These are phyloP conservation scores for Cantharis rustica DNA, from an alignment of 2,888 invertebrate genomes.

Conservation along the genomic window DNA sequence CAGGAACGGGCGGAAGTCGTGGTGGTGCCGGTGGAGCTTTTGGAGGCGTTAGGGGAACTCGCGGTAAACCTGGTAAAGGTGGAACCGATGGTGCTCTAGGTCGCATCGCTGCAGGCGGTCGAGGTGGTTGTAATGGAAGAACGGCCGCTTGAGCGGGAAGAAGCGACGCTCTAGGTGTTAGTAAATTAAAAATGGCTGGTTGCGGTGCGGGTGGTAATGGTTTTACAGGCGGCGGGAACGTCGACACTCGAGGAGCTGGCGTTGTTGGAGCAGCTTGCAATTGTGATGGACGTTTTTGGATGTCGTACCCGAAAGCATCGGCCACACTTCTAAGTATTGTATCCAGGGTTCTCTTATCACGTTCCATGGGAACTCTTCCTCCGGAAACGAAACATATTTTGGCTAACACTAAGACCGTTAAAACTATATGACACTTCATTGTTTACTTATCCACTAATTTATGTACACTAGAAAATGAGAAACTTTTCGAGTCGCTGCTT, in stretches of 20 bases:
- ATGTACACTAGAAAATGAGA: not conserved
- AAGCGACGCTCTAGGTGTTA: not conserved
- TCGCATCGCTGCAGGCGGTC: not conserved
- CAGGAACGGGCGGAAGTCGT: conserved; percentile 25
- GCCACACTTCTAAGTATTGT: conserved; percentile 50
- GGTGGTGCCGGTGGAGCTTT: conserved; percentile 26
- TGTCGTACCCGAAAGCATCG: conserved; percentile 54
- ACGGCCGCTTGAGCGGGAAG: not conserved
- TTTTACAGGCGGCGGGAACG: conserved; percentile 46
- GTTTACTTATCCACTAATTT: conserved; percentile 9
- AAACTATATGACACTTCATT: not conserved
- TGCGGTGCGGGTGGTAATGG: conserved; percentile 38
- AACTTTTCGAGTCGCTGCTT: conserved; percentile 33
- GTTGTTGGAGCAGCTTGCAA: conserved; percentile 39
- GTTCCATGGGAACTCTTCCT: conserved; percentile 4
- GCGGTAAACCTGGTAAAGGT: conserved; percentile 22
- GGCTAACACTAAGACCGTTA: conserved; percentile 8
- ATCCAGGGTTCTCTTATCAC: conserved; percentile 52
- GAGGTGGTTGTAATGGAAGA: not conserved
- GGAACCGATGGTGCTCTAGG: conserved; percentile 23
- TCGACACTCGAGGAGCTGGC: conserved; percentile 36
- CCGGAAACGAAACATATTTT: not conserved
- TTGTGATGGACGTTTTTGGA: conserved; percentile 49
- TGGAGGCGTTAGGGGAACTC: conserved; percentile 14
- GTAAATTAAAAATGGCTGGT: not conserved